phyloP scores from a whole-genome alignment of 2,113 vertebrate genomes.

The Leptodactylus fuscus region DNA sequence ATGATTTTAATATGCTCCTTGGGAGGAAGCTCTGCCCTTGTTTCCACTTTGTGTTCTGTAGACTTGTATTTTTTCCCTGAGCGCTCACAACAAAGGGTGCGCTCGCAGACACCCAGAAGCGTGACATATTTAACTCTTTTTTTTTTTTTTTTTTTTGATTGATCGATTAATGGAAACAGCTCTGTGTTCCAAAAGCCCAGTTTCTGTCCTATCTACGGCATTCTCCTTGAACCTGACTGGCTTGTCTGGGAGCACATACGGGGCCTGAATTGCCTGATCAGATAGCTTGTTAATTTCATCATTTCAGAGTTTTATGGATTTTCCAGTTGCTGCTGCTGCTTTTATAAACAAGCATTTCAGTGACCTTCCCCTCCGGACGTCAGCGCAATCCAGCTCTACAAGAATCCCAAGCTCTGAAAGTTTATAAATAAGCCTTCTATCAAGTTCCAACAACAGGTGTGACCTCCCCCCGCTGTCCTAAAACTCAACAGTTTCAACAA shows the following conservation, averaged over 20 bases:
- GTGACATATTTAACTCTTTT: slow-evolving; percentile 60
- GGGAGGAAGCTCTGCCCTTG: not conserved
- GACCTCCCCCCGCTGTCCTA: slow-evolving; percentile 95
- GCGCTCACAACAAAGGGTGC: not conserved
- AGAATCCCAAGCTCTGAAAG: slow-evolving; percentile 97
- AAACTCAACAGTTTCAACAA: slow-evolving; percentile 99
- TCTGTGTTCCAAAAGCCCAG: slow-evolving; percentile 40
- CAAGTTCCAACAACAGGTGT: slow-evolving; percentile 99
- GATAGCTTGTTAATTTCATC: slow-evolving; percentile 89
- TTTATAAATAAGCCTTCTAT: slow-evolving; percentile 99
- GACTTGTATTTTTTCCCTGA: slow-evolving; percentile 1
- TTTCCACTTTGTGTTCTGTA: not conserved
- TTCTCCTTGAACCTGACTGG: slow-evolving; percentile 57
- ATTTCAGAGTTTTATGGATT: slow-evolving; percentile 91
- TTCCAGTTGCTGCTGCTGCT: slow-evolving; percentile 92
- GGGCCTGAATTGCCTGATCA: slow-evolving; percentile 72
- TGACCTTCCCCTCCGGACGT: slow-evolving; percentile 89
- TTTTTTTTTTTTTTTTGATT: slow-evolving; percentile 38
- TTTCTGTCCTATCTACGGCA: slow-evolving; percentile 37
- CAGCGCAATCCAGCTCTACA: slow-evolving; percentile 93
- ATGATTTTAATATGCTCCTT: not conserved
- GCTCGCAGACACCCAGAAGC: slow-evolving; percentile 65
- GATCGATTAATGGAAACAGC: slow-evolving; percentile 55
- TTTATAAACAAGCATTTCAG: slow-evolving; percentile 97
- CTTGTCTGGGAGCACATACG: slow-evolving; percentile 68